Evolutionary conservation across 2,113 vertebrate species (phyloP), one percentile per base, ranked within the genome.

Genomic region (Psittacus erithacus): DNA sequence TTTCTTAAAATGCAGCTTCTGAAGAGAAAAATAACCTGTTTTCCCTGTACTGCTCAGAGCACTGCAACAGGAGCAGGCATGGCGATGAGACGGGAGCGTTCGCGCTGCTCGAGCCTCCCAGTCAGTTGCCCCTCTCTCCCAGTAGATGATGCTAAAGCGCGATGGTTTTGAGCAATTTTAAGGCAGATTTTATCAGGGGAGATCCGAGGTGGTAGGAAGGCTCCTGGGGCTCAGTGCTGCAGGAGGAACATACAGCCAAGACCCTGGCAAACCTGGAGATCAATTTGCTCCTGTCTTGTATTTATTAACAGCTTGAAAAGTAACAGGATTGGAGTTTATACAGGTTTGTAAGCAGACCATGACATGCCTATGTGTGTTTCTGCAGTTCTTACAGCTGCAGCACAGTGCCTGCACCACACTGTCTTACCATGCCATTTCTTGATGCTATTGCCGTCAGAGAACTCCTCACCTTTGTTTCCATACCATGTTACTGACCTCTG

Each of bases 101-200:
- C 53, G 31, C 1, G 3, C 2, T 44, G 74, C 65, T 71, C 7
- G 1, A 85, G 68, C 60, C 75, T 93, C 84, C 81, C 88, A 82
- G 93, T 92, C 97, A 97, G 93, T 97, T 97, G 94, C 97, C 93
- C 10, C 0, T 95, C 95, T 96, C 96, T 94, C 96, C 85, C 47
- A 79, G 79, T 43, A 93, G 93, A 93, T 93, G 96, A 91, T 94
- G 92, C 83, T 63, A 86, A 88, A 90, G 89, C 1, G 77, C 92
- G 95, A 62, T 75, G n/a, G 33, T 84, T 90, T 82, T 79, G 22
- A 86, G 75, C 64, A 44, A 24, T 83, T 70, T 44, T 17, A n/a
- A 88, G 82, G 35, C 81, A 89, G 78, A 49, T 87, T 95, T 95
- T 69, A 75, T 70, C 50, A 1, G 78, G 93, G 84, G 82, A 68